Evolutionary conservation across 2,888 invertebrate genomes (phyloP), one percentile per base, ranked within the genome.

Genomic region (Entomobrya multifasciata): DNA sequence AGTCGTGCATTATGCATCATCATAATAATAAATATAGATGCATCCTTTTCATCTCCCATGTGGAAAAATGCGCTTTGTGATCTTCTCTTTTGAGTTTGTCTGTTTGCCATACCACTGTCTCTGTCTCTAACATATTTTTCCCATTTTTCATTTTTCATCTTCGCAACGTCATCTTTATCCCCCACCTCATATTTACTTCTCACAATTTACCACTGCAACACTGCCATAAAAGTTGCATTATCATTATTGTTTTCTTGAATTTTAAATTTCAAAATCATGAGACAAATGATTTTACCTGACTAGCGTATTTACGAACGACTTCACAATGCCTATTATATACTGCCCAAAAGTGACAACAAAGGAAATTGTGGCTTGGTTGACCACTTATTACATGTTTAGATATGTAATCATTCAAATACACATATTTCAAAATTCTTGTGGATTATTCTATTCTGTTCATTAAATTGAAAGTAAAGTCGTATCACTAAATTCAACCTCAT

Each of bases 31-130:
- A 67, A 57, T 62, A 74, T 44, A 49, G 57, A 72, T 74, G 74
- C 82, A 82, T 82, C 82, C 82, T 82, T 82, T 82, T 82, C 82
- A 82, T 82, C 82, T 82, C 82, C 82, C 82, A 82, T 82, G 82
- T 82, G 82, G 82, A 82, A 82, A 82, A 82, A 74, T 74, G 74
- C 74, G 74, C 81, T 70, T 70, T 81, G 72, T 81, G 81, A 72
- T 81, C 74, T 62, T 79, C 36, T 47, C 22, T 55, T 41, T 36
- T 20, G 30, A 74, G n/a, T n/a, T n/a, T n/a, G 30, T 17, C 52
- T 74, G 74, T 27, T 55, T 52, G 52, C 49, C 30, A 49, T n/a
- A n/a, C n/a, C n/a, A n/a, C n/a, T n/a, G n/a, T n/a, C n/a, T n/a
- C 36, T 65, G 65, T 49, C 62, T 55, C 20, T 81, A 49, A 67